Evolutionary conservation across 2,113 vertebrate species (phyloP).

Genomic region (Corydoras maculifer): DNA sequence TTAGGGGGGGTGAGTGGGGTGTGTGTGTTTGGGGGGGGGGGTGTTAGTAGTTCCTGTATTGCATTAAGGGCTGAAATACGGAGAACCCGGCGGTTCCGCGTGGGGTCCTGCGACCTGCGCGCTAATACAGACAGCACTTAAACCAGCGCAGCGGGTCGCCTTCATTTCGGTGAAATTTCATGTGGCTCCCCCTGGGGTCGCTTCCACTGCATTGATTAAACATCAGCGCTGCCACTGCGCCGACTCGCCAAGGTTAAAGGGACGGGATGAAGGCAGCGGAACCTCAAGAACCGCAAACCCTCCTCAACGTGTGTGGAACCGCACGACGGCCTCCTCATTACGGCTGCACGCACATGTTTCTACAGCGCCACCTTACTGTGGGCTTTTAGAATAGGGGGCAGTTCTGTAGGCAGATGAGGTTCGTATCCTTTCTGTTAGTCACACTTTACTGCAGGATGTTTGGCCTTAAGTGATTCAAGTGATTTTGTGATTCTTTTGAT

Average conservation of each 20-base stretch:
- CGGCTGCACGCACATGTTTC: too few relatives aligned
- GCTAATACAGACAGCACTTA: slow-evolving; percentile 41
- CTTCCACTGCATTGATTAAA: slow-evolving; percentile 89
- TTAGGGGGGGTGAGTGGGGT: background rate
- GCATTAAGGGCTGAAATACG: background rate
- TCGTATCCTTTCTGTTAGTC: too few relatives aligned
- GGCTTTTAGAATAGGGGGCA: too few relatives aligned
- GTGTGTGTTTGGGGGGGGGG: background rate
- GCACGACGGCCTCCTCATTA: background rate
- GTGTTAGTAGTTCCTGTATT: background rate
- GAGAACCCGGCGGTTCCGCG: background rate
- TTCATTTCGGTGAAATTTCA: slow-evolving; percentile 93
- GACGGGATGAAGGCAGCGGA: slow-evolving; percentile 45
- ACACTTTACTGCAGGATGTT: too few relatives aligned
- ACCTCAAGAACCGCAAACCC: background rate
- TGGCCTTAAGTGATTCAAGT: too few relatives aligned
- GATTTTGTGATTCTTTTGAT: too few relatives aligned
- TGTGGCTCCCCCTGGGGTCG: slow-evolving; percentile 84
- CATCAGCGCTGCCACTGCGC: slow-evolving; percentile 70
- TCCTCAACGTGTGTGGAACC: background rate
- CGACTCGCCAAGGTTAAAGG: slow-evolving; percentile 73
- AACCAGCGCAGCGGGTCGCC: slow-evolving; percentile 74
- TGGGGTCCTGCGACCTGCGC: slow-evolving; percentile 45
- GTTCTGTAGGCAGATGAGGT: too few relatives aligned
- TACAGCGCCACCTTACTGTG: too few relatives aligned